phyloP scores from a whole-genome alignment of 1,140 invertebrate species.

The Pararge aegeria region DNA sequence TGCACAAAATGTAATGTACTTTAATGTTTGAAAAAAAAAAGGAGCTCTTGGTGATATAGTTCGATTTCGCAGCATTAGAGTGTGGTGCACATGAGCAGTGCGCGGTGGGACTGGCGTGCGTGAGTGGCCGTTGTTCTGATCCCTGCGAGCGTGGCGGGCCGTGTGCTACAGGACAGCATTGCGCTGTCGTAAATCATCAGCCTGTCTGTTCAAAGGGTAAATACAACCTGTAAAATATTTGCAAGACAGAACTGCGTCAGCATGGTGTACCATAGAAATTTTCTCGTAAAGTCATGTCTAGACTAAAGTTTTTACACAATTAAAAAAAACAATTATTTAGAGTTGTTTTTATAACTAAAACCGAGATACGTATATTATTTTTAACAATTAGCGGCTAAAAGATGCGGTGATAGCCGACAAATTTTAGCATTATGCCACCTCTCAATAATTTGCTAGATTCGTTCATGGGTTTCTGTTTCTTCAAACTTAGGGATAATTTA shows the following conservation, averaged over 20 bases:
- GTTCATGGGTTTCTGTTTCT: no score
- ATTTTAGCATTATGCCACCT: no score
- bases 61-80: conserved; percentile 83
- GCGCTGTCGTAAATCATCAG: conserved; percentile 88
- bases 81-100: conserved; percentile 93
- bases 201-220: conserved; percentile 88
- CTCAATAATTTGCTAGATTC: no score
- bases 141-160: conserved; percentile 86
- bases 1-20: not conserved
- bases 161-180: conserved; percentile 84
- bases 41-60: conserved; percentile 22
- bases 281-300: no score
- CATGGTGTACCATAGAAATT: no score
- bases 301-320: no score
- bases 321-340: no score
- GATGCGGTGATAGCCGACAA: no score
- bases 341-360: no score
- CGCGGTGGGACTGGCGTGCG: conserved; percentile 86
- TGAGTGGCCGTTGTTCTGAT: conserved; percentile 88
- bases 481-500: no score
- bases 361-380: no score
- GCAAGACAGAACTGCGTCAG: not conserved
- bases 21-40: not conserved
- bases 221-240: not conserved
- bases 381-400: no score